Conservation (phyloP, 2,888 invertebrate species). For the Parnassius smintheus region DNA sequence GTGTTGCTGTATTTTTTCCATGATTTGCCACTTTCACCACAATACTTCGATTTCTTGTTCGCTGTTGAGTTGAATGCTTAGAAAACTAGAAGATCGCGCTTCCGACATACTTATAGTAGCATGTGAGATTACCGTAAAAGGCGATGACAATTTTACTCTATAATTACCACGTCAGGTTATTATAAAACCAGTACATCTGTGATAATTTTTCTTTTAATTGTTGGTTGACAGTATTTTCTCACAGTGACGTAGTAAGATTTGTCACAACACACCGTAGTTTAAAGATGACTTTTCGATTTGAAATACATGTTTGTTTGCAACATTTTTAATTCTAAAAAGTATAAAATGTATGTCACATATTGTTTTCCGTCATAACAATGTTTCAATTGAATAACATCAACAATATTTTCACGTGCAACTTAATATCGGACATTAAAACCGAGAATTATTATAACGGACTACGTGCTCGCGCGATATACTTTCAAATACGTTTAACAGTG, state of each 20-base stretch:
- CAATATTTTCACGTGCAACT: conserved; percentile 25
- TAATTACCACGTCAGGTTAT: conserved; percentile 40
- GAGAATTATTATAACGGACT: conserved; percentile 50
- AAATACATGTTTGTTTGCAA: no score
- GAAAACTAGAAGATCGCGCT: conserved; percentile 48
- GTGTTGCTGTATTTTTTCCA: conserved; percentile 28
- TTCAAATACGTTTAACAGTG: conserved; percentile 61
- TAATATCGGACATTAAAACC: conserved; percentile 36
- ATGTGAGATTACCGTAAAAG: conserved; percentile 52
- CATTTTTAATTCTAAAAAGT: no score
- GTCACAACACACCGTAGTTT: no score
- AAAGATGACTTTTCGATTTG: no score
- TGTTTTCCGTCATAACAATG: no score
- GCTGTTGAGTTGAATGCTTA: conserved; percentile 39
- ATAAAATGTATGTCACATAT: no score
- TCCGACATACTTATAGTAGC: conserved; percentile 45
- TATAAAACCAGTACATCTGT: conserved; percentile 53
- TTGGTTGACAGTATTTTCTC: conserved; percentile 5
- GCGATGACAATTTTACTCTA: conserved; percentile 47
- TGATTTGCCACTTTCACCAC: conserved; percentile 38
- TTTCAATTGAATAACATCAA: background rate
- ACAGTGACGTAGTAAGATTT: background rate
- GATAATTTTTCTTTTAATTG: conserved; percentile 20
- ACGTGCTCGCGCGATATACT: conserved; percentile 57
- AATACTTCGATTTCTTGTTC: conserved; percentile 42